Conservation (phyloP, 1,140 invertebrate genomes). For the Patella vulgata region DNA sequence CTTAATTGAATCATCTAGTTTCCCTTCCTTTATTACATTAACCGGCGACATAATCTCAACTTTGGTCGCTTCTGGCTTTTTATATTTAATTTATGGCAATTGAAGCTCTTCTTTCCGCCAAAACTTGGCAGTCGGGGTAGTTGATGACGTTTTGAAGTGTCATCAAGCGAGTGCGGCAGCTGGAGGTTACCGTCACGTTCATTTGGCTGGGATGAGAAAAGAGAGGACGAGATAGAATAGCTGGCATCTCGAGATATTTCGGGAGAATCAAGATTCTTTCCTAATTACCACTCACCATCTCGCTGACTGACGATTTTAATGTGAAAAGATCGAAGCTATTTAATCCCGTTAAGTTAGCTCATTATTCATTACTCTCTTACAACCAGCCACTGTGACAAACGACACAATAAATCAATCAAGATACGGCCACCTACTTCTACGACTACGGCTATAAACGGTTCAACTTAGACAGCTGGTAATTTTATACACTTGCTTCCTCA, state of each 20-base stretch:
- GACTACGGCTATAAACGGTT: too few relatives aligned
- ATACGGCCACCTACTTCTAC: too few relatives aligned
- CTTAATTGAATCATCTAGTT: conserved; percentile 27
- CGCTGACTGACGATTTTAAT: conserved; percentile 16
- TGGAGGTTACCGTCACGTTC: conserved; percentile 8
- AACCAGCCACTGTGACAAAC: too few relatives aligned
- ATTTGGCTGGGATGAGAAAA: conserved; percentile 6
- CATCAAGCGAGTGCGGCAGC: conserved; percentile 15
- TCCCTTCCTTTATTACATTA: conserved; percentile 21
- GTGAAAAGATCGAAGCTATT: conserved; percentile 25
- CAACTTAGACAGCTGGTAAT: too few relatives aligned
- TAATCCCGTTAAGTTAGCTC: conserved; percentile 24
- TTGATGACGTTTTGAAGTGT: conserved; percentile 16
- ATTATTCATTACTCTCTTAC: conserved; percentile 10
- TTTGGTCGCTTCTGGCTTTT: conserved; percentile 20
- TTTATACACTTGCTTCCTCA: too few relatives aligned
- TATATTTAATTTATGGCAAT: conserved; percentile 31
- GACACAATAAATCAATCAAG: too few relatives aligned
- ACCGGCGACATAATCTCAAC: conserved; percentile 21
- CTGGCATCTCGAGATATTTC: background rate
- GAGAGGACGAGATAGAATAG: background rate
- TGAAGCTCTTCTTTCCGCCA: conserved; percentile 12
- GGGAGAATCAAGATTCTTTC: too few relatives aligned
- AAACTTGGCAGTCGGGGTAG: conserved; percentile 8
- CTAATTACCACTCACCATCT: background rate